A percentile compares a stretch with the other conserved stretches of the same genome.
Evolutionary conservation across 1,140 invertebrate species (phyloP).

Genomic region (Sminthurinus signatus): DNA sequence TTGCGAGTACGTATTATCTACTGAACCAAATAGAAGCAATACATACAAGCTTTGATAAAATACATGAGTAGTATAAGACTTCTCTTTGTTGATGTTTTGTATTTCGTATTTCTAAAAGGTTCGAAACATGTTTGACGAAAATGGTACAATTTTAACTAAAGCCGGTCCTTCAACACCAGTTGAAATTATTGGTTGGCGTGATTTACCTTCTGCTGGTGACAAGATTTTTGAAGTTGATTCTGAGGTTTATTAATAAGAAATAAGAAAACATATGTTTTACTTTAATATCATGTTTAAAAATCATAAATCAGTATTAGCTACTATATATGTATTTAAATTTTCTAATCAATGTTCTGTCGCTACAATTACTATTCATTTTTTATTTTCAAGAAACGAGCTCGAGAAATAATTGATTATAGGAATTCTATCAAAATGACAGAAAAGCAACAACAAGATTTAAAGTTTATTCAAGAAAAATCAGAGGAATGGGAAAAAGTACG

Average conservation of each 20-base stretch:
- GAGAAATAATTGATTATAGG: conserved; percentile 61
- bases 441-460: conserved; percentile 57
- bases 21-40: too few species aligned
- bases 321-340: too few species aligned
- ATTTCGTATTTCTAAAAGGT: too few species aligned
- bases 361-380: too few species aligned
- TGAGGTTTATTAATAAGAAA: conserved; percentile 60
- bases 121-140: conserved; percentile 73
- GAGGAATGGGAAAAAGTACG: conserved; percentile 55
- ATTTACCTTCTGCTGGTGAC: conserved; percentile 80
- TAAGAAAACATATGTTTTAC: too few species aligned
- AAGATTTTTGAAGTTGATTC: conserved; percentile 71
- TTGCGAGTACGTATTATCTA: too few species aligned
- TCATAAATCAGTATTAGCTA: too few species aligned
- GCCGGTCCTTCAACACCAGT: conserved; percentile 76
- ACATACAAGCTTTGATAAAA: not conserved
- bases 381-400: conserved; percentile 63
- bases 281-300: too few species aligned
- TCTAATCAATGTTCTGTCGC: too few species aligned
- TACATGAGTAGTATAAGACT: not conserved
- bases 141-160: conserved; percentile 58
- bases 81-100: too few species aligned
- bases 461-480: conserved; percentile 59
- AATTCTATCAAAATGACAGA: conserved; percentile 52
- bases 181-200: conserved; percentile 81